These are phyloP conservation scores for Mellivora capensis DNA, from an alignment of 2,113 vertebrate genomes.

Conservation along the genomic window DNA sequence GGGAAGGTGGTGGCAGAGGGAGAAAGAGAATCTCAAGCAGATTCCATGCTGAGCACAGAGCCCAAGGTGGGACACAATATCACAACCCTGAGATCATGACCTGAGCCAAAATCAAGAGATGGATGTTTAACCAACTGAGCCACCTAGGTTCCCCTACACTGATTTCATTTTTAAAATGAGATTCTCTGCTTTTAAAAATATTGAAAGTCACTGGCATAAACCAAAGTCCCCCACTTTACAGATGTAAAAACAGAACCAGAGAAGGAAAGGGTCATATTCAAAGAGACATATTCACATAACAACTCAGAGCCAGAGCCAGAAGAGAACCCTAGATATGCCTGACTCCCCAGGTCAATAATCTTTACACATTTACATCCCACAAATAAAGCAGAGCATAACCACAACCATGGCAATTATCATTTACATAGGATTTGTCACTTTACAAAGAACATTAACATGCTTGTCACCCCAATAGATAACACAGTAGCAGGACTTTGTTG, in stretches of 20 bases:
- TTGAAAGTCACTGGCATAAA: neutral
- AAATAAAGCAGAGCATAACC: conserved; percentile 9
- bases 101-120: neutral
- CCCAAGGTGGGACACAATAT: neutral
- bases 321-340: neutral
- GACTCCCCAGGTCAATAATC: neutral
- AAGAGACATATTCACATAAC: neutral
- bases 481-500: neutral
- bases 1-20: neutral
- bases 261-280: neutral
- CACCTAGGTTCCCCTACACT: neutral
- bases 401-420: neutral
- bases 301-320: neutral
- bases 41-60: neutral
- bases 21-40: neutral
- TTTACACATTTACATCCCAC: neutral
- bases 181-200: conserved; percentile 13
- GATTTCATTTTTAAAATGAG: neutral
- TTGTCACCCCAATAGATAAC: neutral
- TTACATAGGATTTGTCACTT: conserved; percentile 13
- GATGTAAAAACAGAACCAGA: neutral
- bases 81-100: neutral
- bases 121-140: neutral
- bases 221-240: neutral
- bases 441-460: neutral